Percentiles rank a stretch among this genome's conserved stretches.
Evolutionary conservation across 2,888 invertebrate genomes (phyloP).

Genomic region (Blera fallax): DNA sequence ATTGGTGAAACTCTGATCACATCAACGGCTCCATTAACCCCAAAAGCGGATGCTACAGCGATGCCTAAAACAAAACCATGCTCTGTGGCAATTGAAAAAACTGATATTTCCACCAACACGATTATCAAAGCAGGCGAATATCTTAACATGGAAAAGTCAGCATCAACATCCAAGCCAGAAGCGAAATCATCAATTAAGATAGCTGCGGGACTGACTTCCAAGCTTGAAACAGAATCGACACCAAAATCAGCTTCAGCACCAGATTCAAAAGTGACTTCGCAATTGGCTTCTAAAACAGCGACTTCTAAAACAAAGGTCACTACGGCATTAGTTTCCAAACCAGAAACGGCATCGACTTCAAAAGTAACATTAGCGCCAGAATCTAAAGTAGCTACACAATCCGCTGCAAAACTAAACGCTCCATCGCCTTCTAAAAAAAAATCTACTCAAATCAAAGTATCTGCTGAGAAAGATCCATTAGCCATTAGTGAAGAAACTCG

Average conservation of each 20-base stretch:
- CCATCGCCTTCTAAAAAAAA: not conserved
- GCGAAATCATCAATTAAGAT: not conserved
- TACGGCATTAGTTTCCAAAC: not conserved
- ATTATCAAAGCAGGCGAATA: not conserved
- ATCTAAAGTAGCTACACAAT: not conserved
- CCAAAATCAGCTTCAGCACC: not conserved
- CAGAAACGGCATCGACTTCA: not conserved
- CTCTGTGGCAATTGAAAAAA: conserved; percentile 10
- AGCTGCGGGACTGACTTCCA: not conserved
- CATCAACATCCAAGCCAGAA: not conserved
- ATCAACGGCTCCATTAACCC: not conserved
- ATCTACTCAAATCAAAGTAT: not conserved
- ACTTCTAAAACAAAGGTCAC: not conserved
- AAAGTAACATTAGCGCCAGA: not conserved
- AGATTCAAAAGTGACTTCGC: not conserved
- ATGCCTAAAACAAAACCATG: conserved; percentile 5
- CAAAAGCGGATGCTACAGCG: not conserved
- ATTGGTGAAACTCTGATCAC: conserved; percentile 27
- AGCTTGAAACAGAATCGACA: not conserved
- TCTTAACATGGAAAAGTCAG: not conserved
- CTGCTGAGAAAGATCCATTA: not conserved
- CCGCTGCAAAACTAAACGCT: not conserved
- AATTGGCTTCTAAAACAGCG: not conserved
- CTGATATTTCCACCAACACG: not conserved
- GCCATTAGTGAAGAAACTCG: not conserved